Percentiles rank a stretch among this genome's conserved stretches.
Evolutionary conservation across 2,113 vertebrate genomes (phyloP).

Genomic region (Opisthocomus hoazin): DNA sequence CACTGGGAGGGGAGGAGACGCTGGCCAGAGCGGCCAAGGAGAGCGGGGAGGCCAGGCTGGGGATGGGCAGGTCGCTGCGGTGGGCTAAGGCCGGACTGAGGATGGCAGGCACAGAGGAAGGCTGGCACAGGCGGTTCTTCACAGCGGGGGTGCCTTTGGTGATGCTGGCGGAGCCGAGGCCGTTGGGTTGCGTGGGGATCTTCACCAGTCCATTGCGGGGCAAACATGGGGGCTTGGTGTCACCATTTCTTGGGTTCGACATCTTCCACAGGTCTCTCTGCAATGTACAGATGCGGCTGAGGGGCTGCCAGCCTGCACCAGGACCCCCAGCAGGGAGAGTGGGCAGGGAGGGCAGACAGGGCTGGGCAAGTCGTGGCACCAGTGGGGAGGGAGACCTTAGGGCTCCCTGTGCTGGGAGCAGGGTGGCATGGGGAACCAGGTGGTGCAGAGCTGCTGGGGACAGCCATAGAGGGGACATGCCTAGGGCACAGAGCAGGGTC

Average conservation of each 20-base stretch:
- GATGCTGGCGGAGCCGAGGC: conserved; percentile 94
- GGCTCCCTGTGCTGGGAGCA: not conserved
- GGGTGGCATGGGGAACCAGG: accelerated
- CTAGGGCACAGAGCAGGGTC: accelerated
- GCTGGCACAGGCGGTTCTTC: conserved; percentile 96
- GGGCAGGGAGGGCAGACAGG: not conserved
- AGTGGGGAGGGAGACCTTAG: not conserved
- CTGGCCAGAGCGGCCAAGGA: conserved; percentile 68
- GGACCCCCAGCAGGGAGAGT: accelerated
- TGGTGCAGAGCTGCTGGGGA: not conserved
- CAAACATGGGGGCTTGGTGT: conserved; percentile 95
- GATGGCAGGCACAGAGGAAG: conserved; percentile 88
- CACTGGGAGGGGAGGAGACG: conserved; percentile 70
- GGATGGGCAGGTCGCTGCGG: conserved; percentile 78
- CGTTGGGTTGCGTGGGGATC: conserved; percentile 91
- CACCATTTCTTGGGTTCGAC: conserved; percentile 76
- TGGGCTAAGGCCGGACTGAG: conserved; percentile 82
- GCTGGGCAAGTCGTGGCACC: not conserved
- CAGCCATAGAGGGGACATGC: not conserved
- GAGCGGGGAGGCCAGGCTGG: conserved; percentile 80
- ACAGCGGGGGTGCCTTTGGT: conserved; percentile 97
- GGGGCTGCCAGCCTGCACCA: not conserved
- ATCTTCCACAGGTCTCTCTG: conserved; percentile 74
- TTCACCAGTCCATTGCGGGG: conserved; percentile 96
- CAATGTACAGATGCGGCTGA: not conserved